Evolutionary conservation across 2,888 invertebrate genomes (phyloP).

Genomic region (Hyposoter dolosus): DNA sequence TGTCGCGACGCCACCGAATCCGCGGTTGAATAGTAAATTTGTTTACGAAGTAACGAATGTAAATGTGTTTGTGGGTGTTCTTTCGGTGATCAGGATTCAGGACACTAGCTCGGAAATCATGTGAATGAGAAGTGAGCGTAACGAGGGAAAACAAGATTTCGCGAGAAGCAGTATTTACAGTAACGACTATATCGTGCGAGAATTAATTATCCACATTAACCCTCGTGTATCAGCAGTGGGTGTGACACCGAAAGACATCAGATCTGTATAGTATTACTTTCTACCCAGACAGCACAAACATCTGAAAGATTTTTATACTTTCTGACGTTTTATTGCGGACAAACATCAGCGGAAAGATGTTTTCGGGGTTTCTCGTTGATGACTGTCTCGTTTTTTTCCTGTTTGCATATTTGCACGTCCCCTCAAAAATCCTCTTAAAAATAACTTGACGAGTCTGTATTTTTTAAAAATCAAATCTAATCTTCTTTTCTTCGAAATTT

Average conservation of each 20-base stretch:
- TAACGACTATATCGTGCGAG: conserved; percentile 41
- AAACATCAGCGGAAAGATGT: too few species aligned
- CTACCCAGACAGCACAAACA: too few species aligned
- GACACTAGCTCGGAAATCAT: conserved; percentile 44
- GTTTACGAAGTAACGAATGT: conserved; percentile 5
- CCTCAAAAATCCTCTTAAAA: background rate
- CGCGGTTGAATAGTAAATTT: background rate
- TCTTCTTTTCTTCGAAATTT: background rate
- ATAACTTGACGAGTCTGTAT: background rate
- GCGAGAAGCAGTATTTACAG: conserved; percentile 51
- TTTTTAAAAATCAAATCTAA: background rate
- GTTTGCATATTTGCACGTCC: too few species aligned
- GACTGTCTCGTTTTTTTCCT: too few species aligned
- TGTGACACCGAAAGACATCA: background rate
- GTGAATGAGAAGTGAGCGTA: conserved; percentile 54
- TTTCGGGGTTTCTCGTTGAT: too few species aligned
- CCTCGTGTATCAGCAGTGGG: conserved; percentile 23
- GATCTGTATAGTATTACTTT: too few species aligned
- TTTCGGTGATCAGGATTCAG: conserved; percentile 35
- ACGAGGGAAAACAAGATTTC: conserved; percentile 65
- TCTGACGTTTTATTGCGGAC: too few species aligned
- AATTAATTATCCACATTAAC: conserved; percentile 64
- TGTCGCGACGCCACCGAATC: background rate
- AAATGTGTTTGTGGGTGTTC: conserved; percentile 13
- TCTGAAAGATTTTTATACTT: too few species aligned